Base-by-base conservation (phyloP, 2,888 invertebrate genomes). In the Chloroclystis v-ata region DNA sequence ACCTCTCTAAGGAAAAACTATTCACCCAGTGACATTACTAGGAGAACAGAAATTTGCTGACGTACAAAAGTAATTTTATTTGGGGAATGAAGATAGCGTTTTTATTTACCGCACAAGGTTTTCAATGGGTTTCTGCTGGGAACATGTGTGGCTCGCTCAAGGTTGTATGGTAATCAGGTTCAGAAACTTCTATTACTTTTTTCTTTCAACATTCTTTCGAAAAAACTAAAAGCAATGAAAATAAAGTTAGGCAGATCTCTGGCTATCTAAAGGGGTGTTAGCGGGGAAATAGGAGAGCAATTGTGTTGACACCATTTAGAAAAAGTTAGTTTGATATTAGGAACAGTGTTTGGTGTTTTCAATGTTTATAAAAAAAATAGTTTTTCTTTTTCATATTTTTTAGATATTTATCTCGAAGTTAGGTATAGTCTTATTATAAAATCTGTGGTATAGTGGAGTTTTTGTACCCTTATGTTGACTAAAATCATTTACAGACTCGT, bases 41-140 rank as follows among this genome's bases (percentile, higher is more conserved):
- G 10, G 43, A 35, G 40, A 51, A 44, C 55, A 61, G 63, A 65
- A 69, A 67, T 69, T 68, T 65, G 66, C 63, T 62, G 59, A 61
- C 59, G 56, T 35, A 42, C 43, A 43, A 49, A 57, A 61, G 61
- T 68, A 63, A 68, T 68, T 67, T 62, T 46, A 53, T 61, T 63
- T 60, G 52, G 51, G 25, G 57, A 56, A 59, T 60, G 56, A 56
- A 51, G 55, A 49, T 43, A 33, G 50, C 33, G 25, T 54, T 52
- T 49, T 48, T 54, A 48, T 49, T 43, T 50, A 54, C 35, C 16
- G 29, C 44, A 28, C 47, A 35, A 16, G 47, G 35, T 43, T 48
- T 44, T 40, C 40, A 44, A 49, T 40, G 20, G 49, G 40, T 28
- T 37, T 43, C 47, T 37, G 35, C 47, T 37, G 20, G 32, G 35